phyloP scores from a whole-genome alignment of 2,888 invertebrate genomes.

The Eristalis arbustorum region DNA sequence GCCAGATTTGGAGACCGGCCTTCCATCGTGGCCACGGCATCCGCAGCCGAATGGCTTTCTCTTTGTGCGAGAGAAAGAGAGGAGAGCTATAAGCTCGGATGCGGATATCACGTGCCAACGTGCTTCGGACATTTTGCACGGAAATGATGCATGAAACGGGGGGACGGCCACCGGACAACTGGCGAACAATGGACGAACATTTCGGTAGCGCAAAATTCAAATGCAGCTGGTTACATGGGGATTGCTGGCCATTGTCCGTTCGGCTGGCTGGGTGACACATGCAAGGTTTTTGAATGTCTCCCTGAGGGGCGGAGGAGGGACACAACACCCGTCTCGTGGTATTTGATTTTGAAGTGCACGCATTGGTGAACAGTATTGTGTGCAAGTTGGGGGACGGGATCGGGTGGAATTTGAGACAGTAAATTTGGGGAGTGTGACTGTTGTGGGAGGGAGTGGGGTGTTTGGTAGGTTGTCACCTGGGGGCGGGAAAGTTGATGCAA shows the following conservation, averaged over 20 bases:
- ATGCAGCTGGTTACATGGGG: not conserved
- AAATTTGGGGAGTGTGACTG: not conserved
- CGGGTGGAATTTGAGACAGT: too few species aligned
- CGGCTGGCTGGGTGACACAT: not conserved
- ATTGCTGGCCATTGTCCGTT: not conserved
- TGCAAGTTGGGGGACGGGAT: not conserved
- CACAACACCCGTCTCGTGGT: not conserved
- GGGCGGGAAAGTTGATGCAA: not conserved
- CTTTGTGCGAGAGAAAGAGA: conserved; percentile 16
- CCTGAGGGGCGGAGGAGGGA: not conserved
- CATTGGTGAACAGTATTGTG: not conserved
- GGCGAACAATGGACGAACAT: not conserved
- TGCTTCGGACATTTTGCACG: conserved; percentile 35
- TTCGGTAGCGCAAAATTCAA: not conserved
- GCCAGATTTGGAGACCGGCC: not conserved
- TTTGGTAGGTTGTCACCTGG: too few species aligned
- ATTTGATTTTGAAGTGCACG: not conserved
- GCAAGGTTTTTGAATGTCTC: not conserved
- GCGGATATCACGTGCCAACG: conserved; percentile 49
- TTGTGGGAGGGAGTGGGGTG: not conserved
- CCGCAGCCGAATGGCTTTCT: conserved; percentile 13
- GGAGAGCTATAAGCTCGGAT: conserved; percentile 34
- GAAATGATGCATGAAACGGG: conserved; percentile 34
- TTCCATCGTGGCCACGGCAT: not conserved
- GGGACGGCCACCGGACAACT: not conserved